Conservation (phyloP, 2,888 invertebrate genomes). For the Lydus trimaculatus region DNA sequence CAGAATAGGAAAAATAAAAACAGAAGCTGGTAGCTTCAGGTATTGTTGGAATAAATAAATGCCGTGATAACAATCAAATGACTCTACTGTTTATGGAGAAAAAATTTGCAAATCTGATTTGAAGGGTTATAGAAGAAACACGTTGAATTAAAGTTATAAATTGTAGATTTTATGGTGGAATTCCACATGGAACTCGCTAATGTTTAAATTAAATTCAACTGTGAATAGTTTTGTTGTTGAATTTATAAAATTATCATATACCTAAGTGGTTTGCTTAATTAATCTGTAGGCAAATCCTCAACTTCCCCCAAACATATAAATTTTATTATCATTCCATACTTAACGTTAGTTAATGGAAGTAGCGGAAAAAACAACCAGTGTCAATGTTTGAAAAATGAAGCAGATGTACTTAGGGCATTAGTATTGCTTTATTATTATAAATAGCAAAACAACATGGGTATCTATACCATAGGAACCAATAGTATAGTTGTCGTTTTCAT, state of each 20-base stretch:
- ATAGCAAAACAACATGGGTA: neutral
- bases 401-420: neutral
- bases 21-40: slow-evolving; percentile 20
- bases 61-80: slow-evolving; percentile 24
- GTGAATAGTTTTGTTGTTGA: neutral
- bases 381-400: neutral
- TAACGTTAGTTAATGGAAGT: neutral
- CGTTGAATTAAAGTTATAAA: neutral
- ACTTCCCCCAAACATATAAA: neutral
- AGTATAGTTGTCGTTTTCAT: slow-evolving; percentile 23
- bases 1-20: slow-evolving; percentile 14
- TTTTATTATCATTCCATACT: neutral
- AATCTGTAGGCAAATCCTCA: neutral
- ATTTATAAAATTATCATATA: neutral
- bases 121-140: neutral
- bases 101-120: slow-evolving; percentile 6
- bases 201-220: neutral
- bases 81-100: neutral
- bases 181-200: neutral
- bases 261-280: neutral
- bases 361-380: neutral
- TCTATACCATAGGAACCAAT: neutral
- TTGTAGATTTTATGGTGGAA: neutral
- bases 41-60: slow-evolving; percentile 30
- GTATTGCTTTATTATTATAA: neutral